Evolutionary conservation across 1,140 invertebrate genomes (phyloP), one percentile per base, ranked within the genome.

Genomic region (Sminthurides bifidus): DNA sequence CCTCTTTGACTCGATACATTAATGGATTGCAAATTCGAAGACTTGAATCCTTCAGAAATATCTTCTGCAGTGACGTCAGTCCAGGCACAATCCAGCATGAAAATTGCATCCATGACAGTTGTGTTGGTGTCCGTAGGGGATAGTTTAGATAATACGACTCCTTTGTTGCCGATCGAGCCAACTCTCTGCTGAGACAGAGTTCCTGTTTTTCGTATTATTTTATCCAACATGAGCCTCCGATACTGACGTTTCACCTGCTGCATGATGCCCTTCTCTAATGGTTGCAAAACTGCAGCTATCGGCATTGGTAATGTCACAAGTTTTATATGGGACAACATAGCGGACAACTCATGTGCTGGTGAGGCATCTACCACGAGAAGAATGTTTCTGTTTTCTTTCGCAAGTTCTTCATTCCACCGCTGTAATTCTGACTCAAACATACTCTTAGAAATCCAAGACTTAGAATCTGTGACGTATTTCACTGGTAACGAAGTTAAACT

Each of bases 401-500:
- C 19, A 6, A 58, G n/a, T 26, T 35, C 29, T 21, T 45, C 35
- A 44, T 58, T 50, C 56, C 49, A 58, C 19, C 21, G 2, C 40
- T n/a, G 37, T 6, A 58, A 40, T 49, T 49, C 50, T n/a, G 15
- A 17, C 2, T 21, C 14, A 46, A 58, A 58, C 14, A 52, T 52
- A 14, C 30, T 24, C 12, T 27, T 26, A 15, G 40, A 52, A 30
- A 58, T 52, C 56, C 56, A 58, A 2, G 56, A 45, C 31, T 58
- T 58, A 8, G 21, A 15, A 58, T 58, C 37, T 31, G 23, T 19
- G 40, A 37, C 14, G 17, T 58, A 58, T 1, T 52, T 45, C 1
- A 58, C 56, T 26, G 56, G 56, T n/a, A 58, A 48, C 45, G 52
- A 52, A 17, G 45, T 31, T n/a, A 46, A 3, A 37, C 31, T 52